Base-by-base conservation (phyloP, 2,888 invertebrate genomes). In the Macrosiphum euphorbiae region DNA sequence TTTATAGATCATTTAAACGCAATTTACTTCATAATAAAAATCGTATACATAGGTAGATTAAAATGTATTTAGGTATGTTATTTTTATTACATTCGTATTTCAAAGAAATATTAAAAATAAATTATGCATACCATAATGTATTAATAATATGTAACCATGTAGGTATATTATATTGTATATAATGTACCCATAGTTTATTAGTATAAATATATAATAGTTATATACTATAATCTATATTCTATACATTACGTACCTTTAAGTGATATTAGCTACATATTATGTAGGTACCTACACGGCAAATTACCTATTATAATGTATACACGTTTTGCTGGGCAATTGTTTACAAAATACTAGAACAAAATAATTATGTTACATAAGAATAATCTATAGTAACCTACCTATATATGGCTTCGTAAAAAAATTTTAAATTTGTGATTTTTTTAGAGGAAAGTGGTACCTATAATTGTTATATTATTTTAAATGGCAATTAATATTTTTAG, bases 1-100 rank as follows among this genome's bases (percentile, higher is more conserved):
- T 92, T 92, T 67, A 92, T 92, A 92, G 50, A 92, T 26, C 41
- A 28, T 50, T 26, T 87, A 92, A 91, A 91, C 91, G 55, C 52
- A 78, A 90, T 90, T 67, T 90, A 67, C 35, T 84, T 52, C n/a
- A 52, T 35, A 88, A 88, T 52, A 55, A 88, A 35, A 87, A 52
- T 86, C 28, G 44, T 86, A 86, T 86, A n/a, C 28, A 86, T 86
- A 47, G 26, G 13, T 47, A n/a, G 28, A 47, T 78, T 78, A 78
- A 35, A 78, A 78, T 35, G 20, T 78, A 78, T 35, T 58, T 35
- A 78, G 78, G 2, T 26, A 35, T 78, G 35, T 35, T 78, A 35
- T 78, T 78, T 78, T 2, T 35, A 78, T 67, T 24, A 67, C 24
- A 67, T 67, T n/a, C 35, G n/a, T 67, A 16, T 35, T 78, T 78